Conservation (phyloP, 2,888 invertebrate genomes). For the Cacoxenus indagator region DNA sequence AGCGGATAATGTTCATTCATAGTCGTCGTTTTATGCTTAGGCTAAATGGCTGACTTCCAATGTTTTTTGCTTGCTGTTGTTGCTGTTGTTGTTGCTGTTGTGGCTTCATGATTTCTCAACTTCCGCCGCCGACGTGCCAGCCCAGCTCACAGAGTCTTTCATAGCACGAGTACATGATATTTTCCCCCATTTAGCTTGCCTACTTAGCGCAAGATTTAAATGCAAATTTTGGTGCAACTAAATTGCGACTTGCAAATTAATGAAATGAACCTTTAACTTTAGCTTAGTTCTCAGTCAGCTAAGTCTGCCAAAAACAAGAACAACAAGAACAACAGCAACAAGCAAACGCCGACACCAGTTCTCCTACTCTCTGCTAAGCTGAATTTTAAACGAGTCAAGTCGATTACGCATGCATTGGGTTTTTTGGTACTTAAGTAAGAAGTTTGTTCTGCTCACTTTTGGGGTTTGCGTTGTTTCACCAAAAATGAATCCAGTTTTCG, state of each 20-base stretch:
- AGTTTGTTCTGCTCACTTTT: neutral
- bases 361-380: conserved; percentile 42
- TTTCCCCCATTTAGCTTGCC: conserved; percentile 18
- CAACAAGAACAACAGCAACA: conserved; percentile 36
- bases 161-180: neutral
- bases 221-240: conserved; percentile 56
- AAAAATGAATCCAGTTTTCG: too few relatives aligned
- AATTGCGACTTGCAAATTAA: conserved; percentile 64
- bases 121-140: conserved; percentile 29
- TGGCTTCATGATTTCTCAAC: conserved; percentile 28
- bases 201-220: conserved; percentile 59
- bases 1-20: neutral
- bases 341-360: conserved; percentile 35
- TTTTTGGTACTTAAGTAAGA: conserved; percentile 20
- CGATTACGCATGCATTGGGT: conserved; percentile 65
- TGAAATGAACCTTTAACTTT: conserved; percentile 64
- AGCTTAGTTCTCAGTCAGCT: conserved; percentile 56
- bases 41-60: conserved; percentile 35
- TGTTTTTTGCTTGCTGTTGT: conserved; percentile 8
- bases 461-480: too few relatives aligned
- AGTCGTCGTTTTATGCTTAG: neutral
- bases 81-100: conserved; percentile 16
- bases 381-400: conserved; percentile 65
- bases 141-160: neutral
- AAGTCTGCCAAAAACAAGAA: too few relatives aligned